A percentile compares a stretch with the other conserved stretches of the same genome.
These are phyloP conservation scores for Cotesia typhae DNA, from an alignment of 1,140 invertebrate genomes.

Conservation along the genomic window DNA sequence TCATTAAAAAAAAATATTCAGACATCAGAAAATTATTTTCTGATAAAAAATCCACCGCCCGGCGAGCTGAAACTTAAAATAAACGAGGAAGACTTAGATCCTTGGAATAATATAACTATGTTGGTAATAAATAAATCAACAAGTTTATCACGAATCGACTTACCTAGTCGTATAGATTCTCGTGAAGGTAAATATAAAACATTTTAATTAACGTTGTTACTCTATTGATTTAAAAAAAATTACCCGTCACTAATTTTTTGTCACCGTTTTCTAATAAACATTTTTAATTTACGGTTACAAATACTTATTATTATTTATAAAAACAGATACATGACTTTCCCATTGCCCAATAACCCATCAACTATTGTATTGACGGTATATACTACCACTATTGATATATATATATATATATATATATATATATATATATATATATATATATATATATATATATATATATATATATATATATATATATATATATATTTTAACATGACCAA, in stretches of 20 bases:
- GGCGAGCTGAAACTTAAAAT: slow-evolving; percentile 50
- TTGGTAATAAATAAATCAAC: slow-evolving; percentile 2
- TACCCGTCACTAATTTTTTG: not conserved
- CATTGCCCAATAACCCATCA: not conserved
- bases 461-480: too few species aligned
- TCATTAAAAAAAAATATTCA: too few species aligned
- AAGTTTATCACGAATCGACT: not conserved
- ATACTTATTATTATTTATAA: too few species aligned
- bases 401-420: too few species aligned
- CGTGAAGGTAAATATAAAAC: slow-evolving; percentile 13
- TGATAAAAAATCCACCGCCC: slow-evolving; percentile 43
- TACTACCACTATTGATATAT: too few species aligned
- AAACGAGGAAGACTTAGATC: slow-evolving; percentile 26
- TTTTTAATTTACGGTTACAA: too few species aligned
- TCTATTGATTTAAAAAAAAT: not conserved
- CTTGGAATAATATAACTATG: slow-evolving; percentile 10
- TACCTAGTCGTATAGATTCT: not conserved
- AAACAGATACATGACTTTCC: too few species aligned
- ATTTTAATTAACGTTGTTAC: too few species aligned
- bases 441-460: too few species aligned
- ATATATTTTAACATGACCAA: not conserved
- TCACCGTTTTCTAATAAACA: too few species aligned
- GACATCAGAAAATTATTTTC: not conserved
- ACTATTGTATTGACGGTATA: slow-evolving; percentile 10
- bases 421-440: too few species aligned